Conservation (phyloP, 2,113 vertebrate species). For the Scopus umbretta region DNA sequence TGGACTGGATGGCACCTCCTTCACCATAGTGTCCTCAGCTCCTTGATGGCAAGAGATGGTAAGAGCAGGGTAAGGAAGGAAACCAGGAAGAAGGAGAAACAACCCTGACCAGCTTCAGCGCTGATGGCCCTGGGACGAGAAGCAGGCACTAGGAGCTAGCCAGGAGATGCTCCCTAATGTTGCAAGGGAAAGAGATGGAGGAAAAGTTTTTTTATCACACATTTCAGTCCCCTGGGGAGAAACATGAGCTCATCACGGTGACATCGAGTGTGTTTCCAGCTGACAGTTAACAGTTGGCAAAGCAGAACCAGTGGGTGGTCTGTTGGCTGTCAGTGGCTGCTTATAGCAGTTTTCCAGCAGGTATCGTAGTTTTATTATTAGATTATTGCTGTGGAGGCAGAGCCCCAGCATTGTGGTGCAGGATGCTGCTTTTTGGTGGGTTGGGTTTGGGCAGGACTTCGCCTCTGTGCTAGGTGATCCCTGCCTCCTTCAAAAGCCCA, state of each 20-base stretch:
- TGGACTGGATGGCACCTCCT: neutral
- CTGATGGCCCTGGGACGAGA: fast-evolving
- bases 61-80: neutral
- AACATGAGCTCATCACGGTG: neutral
- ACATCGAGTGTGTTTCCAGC: neutral
- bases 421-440: neutral
- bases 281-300: neutral
- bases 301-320: neutral
- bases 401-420: neutral
- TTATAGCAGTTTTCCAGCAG: neutral
- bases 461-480: neutral
- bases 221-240: neutral
- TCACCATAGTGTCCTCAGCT: neutral
- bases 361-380: neutral
- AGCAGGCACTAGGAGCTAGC: fast-evolving
- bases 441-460: neutral
- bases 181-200: neutral
- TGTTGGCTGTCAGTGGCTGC: neutral
- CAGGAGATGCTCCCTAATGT: neutral
- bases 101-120: fast-evolving
- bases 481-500: neutral
- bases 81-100: neutral
- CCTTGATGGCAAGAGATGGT: neutral
- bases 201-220: neutral
- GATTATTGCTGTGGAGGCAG: neutral